Base-by-base conservation (phyloP, 2,113 vertebrate species). In the Cyphomyrus plagiostoma region DNA sequence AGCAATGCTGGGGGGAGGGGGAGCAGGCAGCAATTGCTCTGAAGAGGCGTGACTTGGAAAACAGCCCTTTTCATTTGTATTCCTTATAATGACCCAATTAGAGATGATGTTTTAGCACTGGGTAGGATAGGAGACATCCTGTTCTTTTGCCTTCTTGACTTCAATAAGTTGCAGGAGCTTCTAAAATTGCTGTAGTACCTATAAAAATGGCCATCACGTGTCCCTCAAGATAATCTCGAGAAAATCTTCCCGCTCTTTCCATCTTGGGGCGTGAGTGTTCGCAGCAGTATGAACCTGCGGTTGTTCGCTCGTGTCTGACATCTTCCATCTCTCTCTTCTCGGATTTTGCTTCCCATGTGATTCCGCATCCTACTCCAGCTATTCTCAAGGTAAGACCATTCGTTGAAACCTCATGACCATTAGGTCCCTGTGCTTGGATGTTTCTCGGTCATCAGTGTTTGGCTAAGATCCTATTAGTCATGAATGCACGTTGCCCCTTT, bases 321-420 rank as follows among this genome's bases (percentile, higher is more conserved):
- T 91, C 2, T 92, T 92, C 62, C 89, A 88, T 93, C 93, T 89
- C 58, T 92, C 88, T 87, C 52, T 85, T 87, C 62, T 53, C 17
- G 56, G 13, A 4, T 46, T 70, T 58, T 87, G 35, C 53, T 90
- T 70, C 62, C 26, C 62, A 70, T 90, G 70, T 92, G 89, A 91
- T 49, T 89, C 39, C 56, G 83, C 84, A 66, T 80, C 87, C 70
- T 80, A 74, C 48, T 91, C 86, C 92, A 96, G 95, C 93, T 91
- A 92, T 94, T 91, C 91, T 96, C 58, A 96, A 96, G 95, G 96
- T 96, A 95, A 95, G 96, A 58, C 39, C n/a, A 49, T 84, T 83
- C 26, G 74, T 35, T 39, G 80, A 26, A 84, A 89, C 77, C 9
- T 56, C 56, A n/a, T 50, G n/a, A 83, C 45, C 4, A 10, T 46